Evolutionary conservation across 2,888 invertebrate genomes (phyloP), one percentile per base, ranked within the genome.

Genomic region (Thecocarcelia acutangulata): DNA sequence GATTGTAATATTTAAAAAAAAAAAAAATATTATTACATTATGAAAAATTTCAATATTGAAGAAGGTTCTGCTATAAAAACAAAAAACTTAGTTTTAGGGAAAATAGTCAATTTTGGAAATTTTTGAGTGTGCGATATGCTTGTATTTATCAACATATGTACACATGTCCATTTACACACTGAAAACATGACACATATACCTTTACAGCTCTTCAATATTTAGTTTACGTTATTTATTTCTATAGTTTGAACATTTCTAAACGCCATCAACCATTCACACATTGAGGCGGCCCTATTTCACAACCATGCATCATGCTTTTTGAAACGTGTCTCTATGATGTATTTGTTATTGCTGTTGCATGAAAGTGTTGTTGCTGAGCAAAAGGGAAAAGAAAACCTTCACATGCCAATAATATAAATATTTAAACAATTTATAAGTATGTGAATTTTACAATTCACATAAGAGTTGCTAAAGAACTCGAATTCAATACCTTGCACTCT

Each of bases 391-490:
- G 61, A 68, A 80, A 75, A 63, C 70, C 64, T 78, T 73, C 77
- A 78, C 63, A 77, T 77, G 80, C 80, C 79, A 79, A 83, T 79
- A 80, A 79, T 72, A 69, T 82, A 78, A 82, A 82, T 82, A 82
- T 82, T 82, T 82, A 78, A 82, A 82, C 70, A 82, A 70, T 82
- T 82, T 82, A 70, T 74, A 82, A 66, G 78, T 69, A 64, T 82
- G 77, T 82, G 74, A 77, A 58, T 78, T 59, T 56, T 13, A 19
- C 28, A 58, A 78, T 59, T 56, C 15, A 19, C 42, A 59, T 54
- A n/a, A 11, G 37, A 52, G 50, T n/a, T 6, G 28, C 37, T 40
- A 46, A 37, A 17, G 56, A 56, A 37, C 15, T 17, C 15, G 15
- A 19, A 63, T 56, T 46, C 37, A 24, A 40, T 64, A 46, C 15